Conservation (phyloP, 2,113 vertebrate genomes). For the Hymenochirus boettgeri region DNA sequence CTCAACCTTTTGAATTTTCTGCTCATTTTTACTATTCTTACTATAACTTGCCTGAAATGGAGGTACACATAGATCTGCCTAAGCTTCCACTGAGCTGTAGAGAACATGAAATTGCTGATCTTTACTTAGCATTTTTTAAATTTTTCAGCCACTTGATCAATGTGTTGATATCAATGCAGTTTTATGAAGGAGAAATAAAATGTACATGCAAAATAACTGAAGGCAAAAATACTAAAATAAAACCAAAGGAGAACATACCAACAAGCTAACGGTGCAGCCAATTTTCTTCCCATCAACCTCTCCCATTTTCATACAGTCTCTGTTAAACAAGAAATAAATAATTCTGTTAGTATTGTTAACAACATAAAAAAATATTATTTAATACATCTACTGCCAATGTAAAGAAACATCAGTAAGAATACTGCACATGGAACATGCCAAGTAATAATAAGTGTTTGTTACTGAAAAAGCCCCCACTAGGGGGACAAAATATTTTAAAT, state of each 20-base stretch:
- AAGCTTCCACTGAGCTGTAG: conserved; percentile 16
- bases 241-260: conserved; percentile 69
- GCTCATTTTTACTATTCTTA: neutral
- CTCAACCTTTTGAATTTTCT: conserved; percentile 5
- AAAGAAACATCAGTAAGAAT: no score
- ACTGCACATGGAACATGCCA: no score
- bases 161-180: no score
- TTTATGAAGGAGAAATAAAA: neutral
- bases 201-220: conserved; percentile 2
- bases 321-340: conserved; percentile 61
- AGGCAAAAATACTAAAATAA: neutral
- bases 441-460: no score
- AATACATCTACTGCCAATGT: no score
- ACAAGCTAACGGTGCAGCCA: conserved; percentile 93
- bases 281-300: conserved; percentile 98
- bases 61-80: conserved; percentile 12
- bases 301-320: conserved; percentile 97
- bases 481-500: no score
- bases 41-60: conserved; percentile 30
- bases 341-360: no score
- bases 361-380: no score
- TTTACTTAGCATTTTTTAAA: conserved; percentile 8
- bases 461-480: no score
- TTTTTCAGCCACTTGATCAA: neutral
- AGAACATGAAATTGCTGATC: conserved; percentile 11